Conservation (phyloP, 2,113 vertebrate species). For the Pachycephala philippinensis region DNA sequence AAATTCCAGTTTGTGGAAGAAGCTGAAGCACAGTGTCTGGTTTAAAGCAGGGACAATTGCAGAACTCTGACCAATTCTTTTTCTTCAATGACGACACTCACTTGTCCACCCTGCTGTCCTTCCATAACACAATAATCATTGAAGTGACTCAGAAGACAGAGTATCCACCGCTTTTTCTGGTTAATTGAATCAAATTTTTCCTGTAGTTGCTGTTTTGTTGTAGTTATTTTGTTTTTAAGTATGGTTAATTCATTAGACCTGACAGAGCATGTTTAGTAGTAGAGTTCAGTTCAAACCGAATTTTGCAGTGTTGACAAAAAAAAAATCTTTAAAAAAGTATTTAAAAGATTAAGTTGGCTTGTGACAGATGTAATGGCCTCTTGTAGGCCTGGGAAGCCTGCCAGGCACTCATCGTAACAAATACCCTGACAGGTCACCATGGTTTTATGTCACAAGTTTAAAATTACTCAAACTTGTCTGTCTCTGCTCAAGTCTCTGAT, state of each 20-base stretch:
- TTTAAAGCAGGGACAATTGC: neutral
- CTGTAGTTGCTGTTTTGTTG: neutral
- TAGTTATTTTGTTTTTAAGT: neutral
- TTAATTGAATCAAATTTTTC: neutral
- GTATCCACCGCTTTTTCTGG: neutral
- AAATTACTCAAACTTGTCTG: neutral
- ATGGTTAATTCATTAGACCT: neutral
- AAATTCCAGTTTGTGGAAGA: neutral
- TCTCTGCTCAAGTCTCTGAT: neutral
- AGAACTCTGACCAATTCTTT: neutral
- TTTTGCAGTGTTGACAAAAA: neutral
- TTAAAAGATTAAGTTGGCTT: neutral
- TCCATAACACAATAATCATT: neutral
- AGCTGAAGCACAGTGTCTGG: neutral
- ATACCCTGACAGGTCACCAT: neutral
- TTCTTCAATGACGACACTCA: neutral
- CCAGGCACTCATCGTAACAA: neutral
- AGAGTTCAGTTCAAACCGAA: neutral
- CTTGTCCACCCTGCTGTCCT: neutral
- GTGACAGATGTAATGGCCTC: neutral
- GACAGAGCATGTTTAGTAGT: neutral
- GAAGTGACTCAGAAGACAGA: neutral
- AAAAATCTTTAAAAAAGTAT: neutral
- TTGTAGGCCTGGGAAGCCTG: neutral
- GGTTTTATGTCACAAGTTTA: neutral